Evolutionary conservation across 2,113 vertebrate species (phyloP).

Genomic region (Mus pahari): DNA sequence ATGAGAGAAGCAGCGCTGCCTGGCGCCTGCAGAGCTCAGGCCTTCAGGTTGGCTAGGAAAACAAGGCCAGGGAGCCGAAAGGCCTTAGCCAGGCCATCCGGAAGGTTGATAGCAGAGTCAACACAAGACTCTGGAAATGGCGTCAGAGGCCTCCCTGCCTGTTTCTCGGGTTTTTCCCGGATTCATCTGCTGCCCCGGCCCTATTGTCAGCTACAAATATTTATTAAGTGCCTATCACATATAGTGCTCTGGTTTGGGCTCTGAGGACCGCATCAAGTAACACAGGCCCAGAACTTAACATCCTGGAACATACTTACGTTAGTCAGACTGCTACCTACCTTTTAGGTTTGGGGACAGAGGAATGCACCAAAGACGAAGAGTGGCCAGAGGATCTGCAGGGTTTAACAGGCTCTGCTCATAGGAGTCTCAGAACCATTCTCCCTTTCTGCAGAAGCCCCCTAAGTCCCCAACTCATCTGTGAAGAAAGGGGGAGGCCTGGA

Average conservation of each 20-base stretch:
- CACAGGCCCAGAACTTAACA: not conserved
- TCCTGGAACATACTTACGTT: fast-evolving
- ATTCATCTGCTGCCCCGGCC: not conserved
- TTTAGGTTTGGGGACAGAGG: not conserved
- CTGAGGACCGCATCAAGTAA: not conserved
- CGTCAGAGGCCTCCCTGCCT: not conserved
- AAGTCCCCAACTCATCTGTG: too few relatives aligned
- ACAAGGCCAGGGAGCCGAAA: not conserved
- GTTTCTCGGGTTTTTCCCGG: not conserved
- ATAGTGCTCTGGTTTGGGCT: not conserved
- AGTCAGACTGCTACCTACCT: not conserved
- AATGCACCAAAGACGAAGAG: not conserved
- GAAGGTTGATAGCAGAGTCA: not conserved
- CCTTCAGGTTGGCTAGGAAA: not conserved
- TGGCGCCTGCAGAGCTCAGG: not conserved
- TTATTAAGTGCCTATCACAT: not conserved
- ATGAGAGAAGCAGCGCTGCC: not conserved
- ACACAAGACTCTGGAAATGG: not conserved
- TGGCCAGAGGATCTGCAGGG: not conserved
- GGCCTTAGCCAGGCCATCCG: too few relatives aligned
- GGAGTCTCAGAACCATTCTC: not conserved
- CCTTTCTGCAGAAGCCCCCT: not conserved
- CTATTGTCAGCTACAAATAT: not conserved
- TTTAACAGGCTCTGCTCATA: not conserved
- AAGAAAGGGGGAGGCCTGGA: not conserved